Conservation (phyloP, 2,797 vertebrate species). For the Paguma larvata region DNA sequence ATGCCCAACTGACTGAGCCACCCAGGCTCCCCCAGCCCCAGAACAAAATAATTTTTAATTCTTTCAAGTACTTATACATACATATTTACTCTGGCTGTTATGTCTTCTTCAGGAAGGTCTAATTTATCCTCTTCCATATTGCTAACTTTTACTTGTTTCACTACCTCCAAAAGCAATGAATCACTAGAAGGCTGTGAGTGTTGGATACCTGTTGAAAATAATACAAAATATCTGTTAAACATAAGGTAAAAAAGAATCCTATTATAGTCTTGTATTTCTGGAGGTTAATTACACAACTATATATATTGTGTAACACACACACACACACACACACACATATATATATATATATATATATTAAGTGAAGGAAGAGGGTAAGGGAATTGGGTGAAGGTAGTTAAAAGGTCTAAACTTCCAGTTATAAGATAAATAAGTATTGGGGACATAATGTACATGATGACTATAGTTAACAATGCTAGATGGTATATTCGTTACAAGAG, state of each 20-base stretch:
- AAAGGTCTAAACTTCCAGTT: background rate
- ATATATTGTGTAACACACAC: too few species aligned
- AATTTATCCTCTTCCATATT: conserved; percentile 97
- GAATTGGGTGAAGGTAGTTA: background rate
- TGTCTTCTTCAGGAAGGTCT: conserved; percentile 96
- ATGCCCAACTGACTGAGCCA: too few species aligned
- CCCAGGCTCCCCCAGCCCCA: background rate
- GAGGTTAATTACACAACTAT: background rate
- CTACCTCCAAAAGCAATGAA: conserved; percentile 95
- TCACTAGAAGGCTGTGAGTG: conserved; percentile 93
- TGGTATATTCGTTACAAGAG: background rate
- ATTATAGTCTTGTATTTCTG: background rate
- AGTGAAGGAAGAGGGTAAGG: background rate
- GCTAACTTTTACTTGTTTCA: conserved; percentile 98
- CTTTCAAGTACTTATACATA: conserved; percentile 81
- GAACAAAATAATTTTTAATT: conserved; percentile 68
- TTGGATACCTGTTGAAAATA: conserved; percentile 91
- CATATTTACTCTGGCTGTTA: conserved; percentile 86
- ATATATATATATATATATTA: background rate
- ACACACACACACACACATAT: too few species aligned
- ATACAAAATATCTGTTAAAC: conserved; percentile 40
- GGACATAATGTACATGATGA: background rate
- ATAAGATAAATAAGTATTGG: background rate
- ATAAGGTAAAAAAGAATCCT: background rate
- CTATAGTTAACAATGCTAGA: background rate